Conservation (phyloP, 1,140 invertebrate species). For the Drosophila azteca region DNA sequence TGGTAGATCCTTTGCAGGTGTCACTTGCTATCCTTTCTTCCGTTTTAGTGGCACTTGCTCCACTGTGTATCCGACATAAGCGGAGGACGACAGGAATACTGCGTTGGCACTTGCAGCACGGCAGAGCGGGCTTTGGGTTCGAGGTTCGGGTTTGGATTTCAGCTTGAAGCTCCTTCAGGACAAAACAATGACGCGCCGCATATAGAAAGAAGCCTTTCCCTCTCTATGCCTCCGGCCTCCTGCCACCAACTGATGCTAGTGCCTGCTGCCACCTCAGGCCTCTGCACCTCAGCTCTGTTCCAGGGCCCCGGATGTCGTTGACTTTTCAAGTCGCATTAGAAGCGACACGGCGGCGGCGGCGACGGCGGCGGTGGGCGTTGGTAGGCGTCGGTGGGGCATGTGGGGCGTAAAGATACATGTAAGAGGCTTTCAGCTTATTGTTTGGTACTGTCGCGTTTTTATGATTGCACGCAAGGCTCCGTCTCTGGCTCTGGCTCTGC, state of each 20-base stretch:
- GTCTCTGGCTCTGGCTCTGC: not conserved
- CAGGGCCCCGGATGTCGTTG: conserved; percentile 68
- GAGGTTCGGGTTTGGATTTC: conserved; percentile 37
- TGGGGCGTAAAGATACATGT: conserved; percentile 76
- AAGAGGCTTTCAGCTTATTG: conserved; percentile 82
- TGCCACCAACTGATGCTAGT: not conserved
- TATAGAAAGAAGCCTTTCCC: conserved; percentile 57
- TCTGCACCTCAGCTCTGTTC: not conserved
- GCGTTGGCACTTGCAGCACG: conserved; percentile 17
- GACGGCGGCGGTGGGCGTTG: not conserved
- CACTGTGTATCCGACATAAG: not conserved
- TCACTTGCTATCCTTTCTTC: too few relatives aligned
- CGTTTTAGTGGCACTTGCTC: not conserved
- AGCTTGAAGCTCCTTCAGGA: conserved; percentile 40
- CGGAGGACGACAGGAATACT: not conserved
- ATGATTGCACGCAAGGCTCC: conserved; percentile 54
- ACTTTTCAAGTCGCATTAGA: conserved; percentile 80
- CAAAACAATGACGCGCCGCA: conserved; percentile 72
- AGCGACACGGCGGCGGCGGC: conserved; percentile 46
- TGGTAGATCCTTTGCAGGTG: too few relatives aligned
- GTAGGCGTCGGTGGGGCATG: conserved; percentile 2
- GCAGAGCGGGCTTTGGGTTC: conserved; percentile 16
- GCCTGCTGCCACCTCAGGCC: not conserved
- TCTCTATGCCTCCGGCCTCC: conserved; percentile 4
- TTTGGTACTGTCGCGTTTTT: conserved; percentile 70